Percentiles rank a stretch among this genome's conserved stretches.
These are phyloP conservation scores for Drosophila nebulosa DNA, from an alignment of 1,140 invertebrate species.

Conservation along the genomic window DNA sequence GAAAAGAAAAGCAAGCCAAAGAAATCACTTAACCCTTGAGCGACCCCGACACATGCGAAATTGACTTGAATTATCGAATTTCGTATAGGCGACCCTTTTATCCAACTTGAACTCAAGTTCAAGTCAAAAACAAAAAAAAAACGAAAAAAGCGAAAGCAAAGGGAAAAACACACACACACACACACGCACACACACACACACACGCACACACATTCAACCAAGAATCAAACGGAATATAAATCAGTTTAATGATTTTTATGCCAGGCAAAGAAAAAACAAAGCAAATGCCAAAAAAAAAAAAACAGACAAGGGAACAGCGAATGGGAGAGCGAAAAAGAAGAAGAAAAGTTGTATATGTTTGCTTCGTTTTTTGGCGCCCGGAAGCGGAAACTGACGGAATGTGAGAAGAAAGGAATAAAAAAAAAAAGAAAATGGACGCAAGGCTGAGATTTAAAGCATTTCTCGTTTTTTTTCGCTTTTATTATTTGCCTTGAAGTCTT, in stretches of 20 bases:
- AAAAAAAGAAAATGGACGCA: slow-evolving; percentile 33
- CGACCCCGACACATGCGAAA: slow-evolving; percentile 67
- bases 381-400: slow-evolving; percentile 60
- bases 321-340: not conserved
- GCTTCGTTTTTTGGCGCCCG: slow-evolving; percentile 47
- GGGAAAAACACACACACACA: slow-evolving; percentile 11
- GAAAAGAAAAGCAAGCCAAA: slow-evolving; percentile 46
- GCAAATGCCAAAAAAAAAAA: slow-evolving; percentile 15
- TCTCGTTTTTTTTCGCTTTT: not conserved
- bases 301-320: not conserved
- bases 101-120: slow-evolving; percentile 66
- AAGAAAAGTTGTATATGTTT: slow-evolving; percentile 36
- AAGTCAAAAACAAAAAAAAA: slow-evolving; percentile 14
- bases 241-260: slow-evolving; percentile 69
- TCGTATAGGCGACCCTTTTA: slow-evolving; percentile 63
- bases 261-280: slow-evolving; percentile 54
- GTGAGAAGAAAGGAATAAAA: slow-evolving; percentile 23
- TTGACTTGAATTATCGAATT: slow-evolving; percentile 72
- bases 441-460: slow-evolving; percentile 39
- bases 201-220: slow-evolving; percentile 30
- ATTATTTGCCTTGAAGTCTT: not conserved
- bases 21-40: slow-evolving; percentile 68
- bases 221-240: slow-evolving; percentile 71
- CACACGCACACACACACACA: slow-evolving; percentile 33
- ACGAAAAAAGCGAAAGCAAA: slow-evolving; percentile 14